These are phyloP conservation scores for Pasiphila rectangulata DNA, from an alignment of 2,888 invertebrate genomes.

Conservation along the genomic window DNA sequence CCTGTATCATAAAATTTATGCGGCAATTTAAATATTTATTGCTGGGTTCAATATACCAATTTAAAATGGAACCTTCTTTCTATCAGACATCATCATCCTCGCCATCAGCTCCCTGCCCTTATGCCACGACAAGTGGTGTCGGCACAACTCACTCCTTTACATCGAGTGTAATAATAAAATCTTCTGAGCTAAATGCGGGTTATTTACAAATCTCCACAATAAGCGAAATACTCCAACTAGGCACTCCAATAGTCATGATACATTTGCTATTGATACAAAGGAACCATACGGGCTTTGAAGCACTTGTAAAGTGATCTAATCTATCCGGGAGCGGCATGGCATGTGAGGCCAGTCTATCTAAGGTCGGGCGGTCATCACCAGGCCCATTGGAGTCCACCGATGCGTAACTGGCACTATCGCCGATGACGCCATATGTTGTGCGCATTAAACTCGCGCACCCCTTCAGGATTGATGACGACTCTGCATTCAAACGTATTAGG, in stretches of 20 bases:
- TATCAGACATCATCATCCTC: too few relatives aligned
- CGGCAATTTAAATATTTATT: conserved; percentile 31
- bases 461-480: conserved; percentile 75
- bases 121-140: too few relatives aligned
- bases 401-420: conserved; percentile 55
- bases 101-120: too few relatives aligned
- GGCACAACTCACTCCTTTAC: too few relatives aligned
- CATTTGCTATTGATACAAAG: conserved; percentile 53
- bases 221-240: conserved; percentile 29
- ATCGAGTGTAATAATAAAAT: neutral
- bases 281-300: conserved; percentile 46
- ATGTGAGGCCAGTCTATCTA: conserved; percentile 37
- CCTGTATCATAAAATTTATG: conserved; percentile 52
- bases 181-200: conserved; percentile 50
- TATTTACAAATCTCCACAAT: conserved; percentile 51
- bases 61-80: conserved; percentile 7
- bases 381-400: conserved; percentile 54
- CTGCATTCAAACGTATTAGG: conserved; percentile 73
- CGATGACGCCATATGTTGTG: conserved; percentile 71
- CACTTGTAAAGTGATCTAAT: conserved; percentile 63
- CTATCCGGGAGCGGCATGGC: conserved; percentile 43
- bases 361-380: conserved; percentile 52
- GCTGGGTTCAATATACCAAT: conserved; percentile 12
- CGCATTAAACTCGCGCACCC: conserved; percentile 68
- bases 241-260: conserved; percentile 35